phyloP scores from a whole-genome alignment of 2,797 vertebrate genomes.

The Salarias fasciatus region DNA sequence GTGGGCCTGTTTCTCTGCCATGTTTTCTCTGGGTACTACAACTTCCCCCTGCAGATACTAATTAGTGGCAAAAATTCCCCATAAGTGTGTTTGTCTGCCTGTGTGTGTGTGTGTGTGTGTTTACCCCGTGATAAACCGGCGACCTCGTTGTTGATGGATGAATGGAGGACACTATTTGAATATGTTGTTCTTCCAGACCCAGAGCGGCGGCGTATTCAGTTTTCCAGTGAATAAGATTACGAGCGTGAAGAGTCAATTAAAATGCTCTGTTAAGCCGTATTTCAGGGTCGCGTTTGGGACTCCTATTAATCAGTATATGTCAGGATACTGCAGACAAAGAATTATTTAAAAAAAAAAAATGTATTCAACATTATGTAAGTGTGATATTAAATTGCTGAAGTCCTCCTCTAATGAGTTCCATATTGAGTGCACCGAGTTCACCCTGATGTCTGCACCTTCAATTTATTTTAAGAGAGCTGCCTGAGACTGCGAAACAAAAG shows the following conservation, averaged over 20 bases:
- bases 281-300: neutral
- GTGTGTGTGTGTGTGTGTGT: no score
- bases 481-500: conserved; percentile 38
- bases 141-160: no score
- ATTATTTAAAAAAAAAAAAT: neutral
- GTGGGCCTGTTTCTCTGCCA: conserved; percentile 59
- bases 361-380: neutral
- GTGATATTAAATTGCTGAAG: conserved; percentile 6
- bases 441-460: conserved; percentile 1
- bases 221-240: conserved; percentile 1
- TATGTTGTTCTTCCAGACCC: no score
- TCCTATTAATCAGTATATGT: neutral
- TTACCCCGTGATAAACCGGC: no score
- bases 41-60: no score
- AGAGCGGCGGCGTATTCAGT: neutral
- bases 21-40: no score
- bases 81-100: no score
- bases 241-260: neutral
- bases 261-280: neutral
- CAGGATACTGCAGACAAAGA: neutral
- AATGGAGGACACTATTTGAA: no score
- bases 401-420: conserved; percentile 43
- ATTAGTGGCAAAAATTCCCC: no score
- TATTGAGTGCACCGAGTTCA: conserved; percentile 2
- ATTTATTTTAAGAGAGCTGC: conserved; percentile 32